Percentiles rank a stretch among this genome's conserved stretches.
Evolutionary conservation across 2,797 vertebrate genomes (phyloP).

Genomic region (Megaceryle alcyon): DNA sequence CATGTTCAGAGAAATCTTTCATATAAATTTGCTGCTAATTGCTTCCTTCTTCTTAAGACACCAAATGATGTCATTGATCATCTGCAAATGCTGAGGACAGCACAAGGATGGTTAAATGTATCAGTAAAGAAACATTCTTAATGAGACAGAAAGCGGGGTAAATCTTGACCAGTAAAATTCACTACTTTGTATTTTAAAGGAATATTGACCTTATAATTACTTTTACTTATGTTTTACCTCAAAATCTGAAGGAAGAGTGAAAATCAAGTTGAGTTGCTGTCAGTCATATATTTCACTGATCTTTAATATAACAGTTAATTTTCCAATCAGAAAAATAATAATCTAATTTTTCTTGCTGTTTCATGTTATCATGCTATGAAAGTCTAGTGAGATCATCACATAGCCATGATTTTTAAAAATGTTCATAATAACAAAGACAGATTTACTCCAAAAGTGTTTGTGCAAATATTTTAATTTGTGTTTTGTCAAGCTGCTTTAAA

Average conservation of each 20-base stretch:
- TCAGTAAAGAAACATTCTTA: slow-evolving; percentile 66
- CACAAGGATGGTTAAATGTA: slow-evolving; percentile 55
- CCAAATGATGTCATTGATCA: slow-evolving; percentile 70
- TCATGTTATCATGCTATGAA: background rate
- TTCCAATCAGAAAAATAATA: background rate
- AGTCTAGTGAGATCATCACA: slow-evolving; percentile 1
- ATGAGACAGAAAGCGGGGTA: slow-evolving; percentile 60
- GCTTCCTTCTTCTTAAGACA: slow-evolving; percentile 64
- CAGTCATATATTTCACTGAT: background rate
- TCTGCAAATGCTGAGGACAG: slow-evolving; percentile 53
- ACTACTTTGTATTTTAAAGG: slow-evolving; percentile 44
- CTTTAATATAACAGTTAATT: background rate
- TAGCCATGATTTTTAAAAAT: background rate
- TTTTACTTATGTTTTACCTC: slow-evolving; percentile 11
- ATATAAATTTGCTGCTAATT: slow-evolving; percentile 71
- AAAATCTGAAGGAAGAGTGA: background rate
- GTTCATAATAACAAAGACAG: background rate
- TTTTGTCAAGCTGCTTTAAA: slow-evolving; percentile 79
- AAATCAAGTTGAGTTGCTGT: background rate
- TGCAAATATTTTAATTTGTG: slow-evolving; percentile 76
- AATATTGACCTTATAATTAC: background rate
- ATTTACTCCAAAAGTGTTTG: slow-evolving; percentile 60
- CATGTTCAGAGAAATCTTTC: slow-evolving; percentile 52
- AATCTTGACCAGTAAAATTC: slow-evolving; percentile 44
- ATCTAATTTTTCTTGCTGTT: background rate